Base-by-base conservation (phyloP, 2,888 invertebrate genomes). In the Epiblema foenella region DNA sequence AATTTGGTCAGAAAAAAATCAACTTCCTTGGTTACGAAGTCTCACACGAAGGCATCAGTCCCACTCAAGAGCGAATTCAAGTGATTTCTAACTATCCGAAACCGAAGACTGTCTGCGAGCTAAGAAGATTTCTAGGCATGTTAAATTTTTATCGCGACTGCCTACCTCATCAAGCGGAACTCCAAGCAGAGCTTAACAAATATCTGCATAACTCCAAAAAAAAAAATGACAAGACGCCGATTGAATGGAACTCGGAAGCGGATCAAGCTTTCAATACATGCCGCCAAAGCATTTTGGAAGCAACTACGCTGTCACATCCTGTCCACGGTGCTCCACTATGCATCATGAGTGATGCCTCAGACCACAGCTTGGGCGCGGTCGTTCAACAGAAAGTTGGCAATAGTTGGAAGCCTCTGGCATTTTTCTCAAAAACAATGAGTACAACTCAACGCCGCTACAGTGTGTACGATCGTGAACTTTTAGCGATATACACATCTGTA, bases 81-180 rank as follows among this genome's bases (percentile, higher is more conserved):
- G 72, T 71, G 1, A 76, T 77, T 15, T 18, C 60, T 0, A 52
- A 24, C 0, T 76, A 69, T 29, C 75, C 75, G 0, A 8, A 42
- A 42, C 29, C 60, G 0, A 17, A 46, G 10, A 60, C 18, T 9
- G 20, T 60, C 12, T 46, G 46, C 20, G 60, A 60, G 18, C 24
- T 60, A 42, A 42, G 60, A 46, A 42, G 46, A 15, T 60, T 57
- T n/a, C 18, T 67, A 12, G 66, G 66, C 10, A 67, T 67, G 66
- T 18, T 67, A 10, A 58, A 67, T 33, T 67, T 67, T 33, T 67
- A 67, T 33, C 18, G 66, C 12, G 66, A 57, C 42, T 58, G 58
- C 18, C 60, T 60, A 46, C 60, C 60, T 1, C 60, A 46, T 46
- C 60, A 60, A 46, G 59, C 60, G 0, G 46, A 60, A 39, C 9